phyloP scores from a whole-genome alignment of 2,797 vertebrate genomes.

The Aythya fuligula region DNA sequence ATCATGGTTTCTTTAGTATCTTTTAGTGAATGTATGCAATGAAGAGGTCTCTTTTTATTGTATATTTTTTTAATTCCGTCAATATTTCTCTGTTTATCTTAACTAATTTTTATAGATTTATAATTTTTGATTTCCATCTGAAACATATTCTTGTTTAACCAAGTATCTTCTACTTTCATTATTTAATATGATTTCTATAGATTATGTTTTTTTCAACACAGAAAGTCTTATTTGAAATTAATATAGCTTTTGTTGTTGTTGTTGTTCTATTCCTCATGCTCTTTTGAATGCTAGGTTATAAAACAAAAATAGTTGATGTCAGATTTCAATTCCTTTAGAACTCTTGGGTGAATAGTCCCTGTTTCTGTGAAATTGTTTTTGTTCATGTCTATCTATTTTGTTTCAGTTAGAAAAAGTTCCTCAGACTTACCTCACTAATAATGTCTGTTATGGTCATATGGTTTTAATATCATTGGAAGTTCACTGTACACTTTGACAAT shows the following conservation, averaged over 20 bases:
- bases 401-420: neutral
- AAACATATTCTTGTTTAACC: neutral
- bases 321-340: neutral
- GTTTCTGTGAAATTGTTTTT: neutral
- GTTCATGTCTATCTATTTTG: neutral
- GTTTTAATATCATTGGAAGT: neutral
- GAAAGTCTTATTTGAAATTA: neutral
- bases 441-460: neutral
- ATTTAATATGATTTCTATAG: neutral
- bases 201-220: neutral
- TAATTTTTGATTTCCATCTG: neutral
- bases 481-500: neutral
- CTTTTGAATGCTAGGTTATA: neutral
- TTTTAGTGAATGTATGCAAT: neutral
- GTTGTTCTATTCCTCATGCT: neutral
- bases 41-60: neutral
- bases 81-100: neutral
- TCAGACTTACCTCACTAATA: neutral
- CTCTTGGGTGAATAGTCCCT: neutral
- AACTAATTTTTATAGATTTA: neutral
- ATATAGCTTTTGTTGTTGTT: neutral
- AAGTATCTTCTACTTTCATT: neutral
- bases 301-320: neutral
- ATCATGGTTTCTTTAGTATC: neutral
- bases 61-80: neutral